Percentiles rank a stretch among this genome's conserved stretches.
Evolutionary conservation across 2,888 invertebrate species (phyloP).

Genomic region (Tipula confusa): DNA sequence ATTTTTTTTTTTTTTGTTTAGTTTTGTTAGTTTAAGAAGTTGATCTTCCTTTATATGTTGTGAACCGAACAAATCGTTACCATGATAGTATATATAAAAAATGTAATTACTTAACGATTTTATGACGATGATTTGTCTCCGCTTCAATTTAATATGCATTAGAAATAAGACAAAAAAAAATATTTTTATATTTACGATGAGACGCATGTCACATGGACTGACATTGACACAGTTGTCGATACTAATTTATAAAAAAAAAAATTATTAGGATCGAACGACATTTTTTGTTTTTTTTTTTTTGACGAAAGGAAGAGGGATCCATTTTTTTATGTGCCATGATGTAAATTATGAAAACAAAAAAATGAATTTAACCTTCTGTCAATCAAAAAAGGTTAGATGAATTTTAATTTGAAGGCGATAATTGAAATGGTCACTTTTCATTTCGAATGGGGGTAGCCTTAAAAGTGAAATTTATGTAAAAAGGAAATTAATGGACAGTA

Average conservation of each 20-base stretch:
- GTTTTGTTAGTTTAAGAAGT: no score
- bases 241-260: not conserved
- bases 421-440: not conserved
- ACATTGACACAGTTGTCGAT: conserved; percentile 30
- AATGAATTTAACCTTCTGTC: not conserved
- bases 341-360: not conserved
- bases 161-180: not conserved
- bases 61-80: not conserved
- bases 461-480: not conserved
- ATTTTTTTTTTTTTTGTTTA: not conserved
- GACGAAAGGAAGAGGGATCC: not conserved
- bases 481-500: no score
- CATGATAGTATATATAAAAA: not conserved
- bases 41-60: no score
- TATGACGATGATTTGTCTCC: not conserved
- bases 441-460: not conserved
- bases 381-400: not conserved
- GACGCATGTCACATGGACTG: conserved; percentile 27
- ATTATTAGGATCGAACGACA: not conserved
- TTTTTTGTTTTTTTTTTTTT: no score
- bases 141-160: not conserved
- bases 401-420: not conserved
- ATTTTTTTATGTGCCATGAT: not conserved
- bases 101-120: conserved; percentile 28
- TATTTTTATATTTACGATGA: not conserved